Evolutionary conservation across 2,888 invertebrate species (phyloP).

Genomic region (Hyposoter dolosus): DNA sequence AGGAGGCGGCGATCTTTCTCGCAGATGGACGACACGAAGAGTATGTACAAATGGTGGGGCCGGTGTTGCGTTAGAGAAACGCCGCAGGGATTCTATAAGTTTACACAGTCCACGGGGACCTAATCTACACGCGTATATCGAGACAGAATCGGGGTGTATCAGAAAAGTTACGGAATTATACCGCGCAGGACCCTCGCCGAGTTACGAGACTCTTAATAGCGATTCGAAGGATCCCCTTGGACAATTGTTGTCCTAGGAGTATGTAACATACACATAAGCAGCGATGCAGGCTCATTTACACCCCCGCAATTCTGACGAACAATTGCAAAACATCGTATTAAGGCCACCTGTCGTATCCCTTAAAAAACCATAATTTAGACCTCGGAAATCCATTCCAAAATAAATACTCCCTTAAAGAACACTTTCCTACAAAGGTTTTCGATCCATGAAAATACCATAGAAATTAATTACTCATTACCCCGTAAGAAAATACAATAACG

Average conservation of each 20-base stretch:
- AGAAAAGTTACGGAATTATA: constrained; percentile 56
- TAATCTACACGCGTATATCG: not conserved
- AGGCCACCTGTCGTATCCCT: constrained; percentile 46
- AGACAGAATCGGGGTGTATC: constrained; percentile 24
- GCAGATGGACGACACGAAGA: constrained; percentile 54
- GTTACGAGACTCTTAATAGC: constrained; percentile 62
- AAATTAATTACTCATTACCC: too few species aligned
- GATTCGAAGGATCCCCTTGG: constrained; percentile 49
- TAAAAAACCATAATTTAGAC: not conserved
- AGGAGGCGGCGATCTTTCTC: constrained; percentile 23
- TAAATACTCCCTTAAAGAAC: not conserved
- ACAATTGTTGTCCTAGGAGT: constrained; percentile 54
- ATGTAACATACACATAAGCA: constrained; percentile 22
- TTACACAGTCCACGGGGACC: not conserved
- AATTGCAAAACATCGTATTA: constrained; percentile 17
- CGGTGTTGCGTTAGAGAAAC: constrained; percentile 53
- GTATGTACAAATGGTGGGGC: constrained; percentile 54
- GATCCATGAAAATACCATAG: not conserved
- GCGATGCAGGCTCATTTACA: constrained; percentile 54
- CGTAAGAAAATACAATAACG: not conserved
- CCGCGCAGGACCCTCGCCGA: constrained; percentile 47
- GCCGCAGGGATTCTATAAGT: constrained; percentile 55
- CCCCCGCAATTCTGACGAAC: constrained; percentile 35
- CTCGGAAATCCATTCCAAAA: too few species aligned
- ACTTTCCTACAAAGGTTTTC: not conserved